phyloP scores from a whole-genome alignment of 2,113 vertebrate genomes.

The Heptranchias perlo region DNA sequence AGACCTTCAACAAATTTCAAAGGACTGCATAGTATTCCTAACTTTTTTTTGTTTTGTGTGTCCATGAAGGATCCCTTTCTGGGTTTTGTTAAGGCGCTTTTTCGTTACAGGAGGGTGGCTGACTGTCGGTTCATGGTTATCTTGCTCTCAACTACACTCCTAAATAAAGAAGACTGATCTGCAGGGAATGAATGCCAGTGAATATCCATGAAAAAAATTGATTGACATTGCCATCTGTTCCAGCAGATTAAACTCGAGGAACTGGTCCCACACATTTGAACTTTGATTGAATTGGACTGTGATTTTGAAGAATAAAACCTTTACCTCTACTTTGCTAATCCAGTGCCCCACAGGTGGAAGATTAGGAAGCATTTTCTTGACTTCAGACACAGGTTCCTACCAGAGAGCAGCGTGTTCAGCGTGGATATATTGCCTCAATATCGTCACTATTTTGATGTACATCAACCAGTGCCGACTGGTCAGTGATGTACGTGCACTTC shows the following conservation, averaged over 20 bases:
- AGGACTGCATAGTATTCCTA: neutral
- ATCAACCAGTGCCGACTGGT: neutral
- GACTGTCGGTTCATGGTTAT: neutral
- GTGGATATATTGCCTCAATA: neutral
- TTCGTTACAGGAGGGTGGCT: neutral
- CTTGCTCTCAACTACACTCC: neutral
- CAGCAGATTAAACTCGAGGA: neutral
- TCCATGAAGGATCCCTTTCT: neutral
- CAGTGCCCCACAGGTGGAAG: neutral
- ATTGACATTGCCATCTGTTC: neutral
- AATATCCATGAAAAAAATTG: neutral
- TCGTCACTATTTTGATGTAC: neutral
- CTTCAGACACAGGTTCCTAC: neutral
- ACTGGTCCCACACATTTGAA: neutral
- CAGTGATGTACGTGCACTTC: neutral
- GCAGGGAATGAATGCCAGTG: neutral
- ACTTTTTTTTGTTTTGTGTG: neutral
- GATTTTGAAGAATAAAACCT: neutral
- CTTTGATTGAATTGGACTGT: neutral
- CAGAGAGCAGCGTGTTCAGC: neutral
- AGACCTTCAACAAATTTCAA: neutral
- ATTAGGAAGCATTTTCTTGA: neutral
- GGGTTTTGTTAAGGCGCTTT: neutral
- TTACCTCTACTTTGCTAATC: neutral
- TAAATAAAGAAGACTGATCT: neutral